Evolutionary conservation across 2,797 vertebrate genomes (phyloP), one percentile per base, ranked within the genome.

Genomic region (Platalea minor): DNA sequence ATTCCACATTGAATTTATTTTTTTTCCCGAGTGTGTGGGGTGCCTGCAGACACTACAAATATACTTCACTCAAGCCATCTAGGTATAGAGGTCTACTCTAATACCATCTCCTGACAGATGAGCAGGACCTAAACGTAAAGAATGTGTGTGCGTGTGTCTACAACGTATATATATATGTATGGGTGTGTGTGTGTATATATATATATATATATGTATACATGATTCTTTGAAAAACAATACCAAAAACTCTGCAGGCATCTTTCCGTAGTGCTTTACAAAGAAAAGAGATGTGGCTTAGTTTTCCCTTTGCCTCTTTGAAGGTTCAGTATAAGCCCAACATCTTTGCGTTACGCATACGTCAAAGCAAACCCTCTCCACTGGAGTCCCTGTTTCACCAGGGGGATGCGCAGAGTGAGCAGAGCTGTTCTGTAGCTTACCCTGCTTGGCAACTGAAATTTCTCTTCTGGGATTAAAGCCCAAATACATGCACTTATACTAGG

Each of bases 311-410:
- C 31, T 69, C 70, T 88, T 37, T 73, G 65, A 65, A 77, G 60
- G 53, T 61, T 91, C 45, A 31, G 17, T 33, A 1, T 41, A 70
- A 94, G 43, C 45, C 43, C 31, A 50, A 11, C 21, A 43, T 46
- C 56, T 85, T 54, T 74, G 56, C 3, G 1, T 45, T n/a, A 20
- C 0, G 2, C 10, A 25, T 28, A 26, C 0, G 5, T 81, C 50
- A 75, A 70, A 91, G 56, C 23, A 17, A 15, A 3, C 64, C 61
- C 33, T 61, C 25, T 5, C 6, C 0, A 5, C 26, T 39, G 29
- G 46, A 7, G 19, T 48, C 7, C 13, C 57, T 20, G 9, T 67
- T 83, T 90, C 35, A 16, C n/a, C 0, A 0, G 23, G 0, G 0
- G 56, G 28, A 33, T 53, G 37, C 4, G 6, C 13, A 5, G 37